phyloP scores from a whole-genome alignment of 1,140 invertebrate species.

The Lucilia cuprina region DNA sequence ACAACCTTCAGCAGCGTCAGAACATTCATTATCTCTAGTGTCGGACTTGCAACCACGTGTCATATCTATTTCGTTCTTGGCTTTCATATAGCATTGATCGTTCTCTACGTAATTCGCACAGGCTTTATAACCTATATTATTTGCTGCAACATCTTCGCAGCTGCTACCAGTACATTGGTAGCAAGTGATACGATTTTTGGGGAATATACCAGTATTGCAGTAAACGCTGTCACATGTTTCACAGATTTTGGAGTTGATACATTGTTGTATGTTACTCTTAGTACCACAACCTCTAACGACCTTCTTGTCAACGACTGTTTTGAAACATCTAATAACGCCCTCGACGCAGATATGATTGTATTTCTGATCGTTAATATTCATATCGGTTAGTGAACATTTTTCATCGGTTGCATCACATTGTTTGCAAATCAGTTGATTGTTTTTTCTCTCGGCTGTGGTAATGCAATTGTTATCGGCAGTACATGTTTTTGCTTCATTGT shows the following conservation, averaged over 20 bases:
- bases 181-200: slow-evolving; percentile 41
- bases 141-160: slow-evolving; percentile 38
- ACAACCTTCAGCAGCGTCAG: slow-evolving; percentile 38
- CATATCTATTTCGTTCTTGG: slow-evolving; percentile 40
- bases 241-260: slow-evolving; percentile 37
- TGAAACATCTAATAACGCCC: slow-evolving; percentile 28
- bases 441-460: slow-evolving; percentile 43
- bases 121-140: neutral
- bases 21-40: slow-evolving; percentile 38
- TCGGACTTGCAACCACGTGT: slow-evolving; percentile 49
- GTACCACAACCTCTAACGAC: slow-evolving; percentile 42
- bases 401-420: slow-evolving; percentile 34
- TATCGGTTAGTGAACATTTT: slow-evolving; percentile 35
- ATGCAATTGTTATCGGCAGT: slow-evolving; percentile 31
- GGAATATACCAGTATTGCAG: slow-evolving; percentile 46
- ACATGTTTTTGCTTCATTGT: neutral
- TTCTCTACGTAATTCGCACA: slow-evolving; percentile 33
- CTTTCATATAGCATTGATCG: slow-evolving; percentile 48
- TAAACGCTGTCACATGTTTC: slow-evolving; percentile 25
- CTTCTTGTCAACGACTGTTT: neutral
- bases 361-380: neutral
- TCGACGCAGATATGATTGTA: slow-evolving; percentile 37
- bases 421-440: slow-evolving; percentile 43
- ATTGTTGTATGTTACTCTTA: neutral
- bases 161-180: slow-evolving; percentile 41